phyloP scores from a whole-genome alignment of 2,888 invertebrate species.

The Drosophila nigritarsus region DNA sequence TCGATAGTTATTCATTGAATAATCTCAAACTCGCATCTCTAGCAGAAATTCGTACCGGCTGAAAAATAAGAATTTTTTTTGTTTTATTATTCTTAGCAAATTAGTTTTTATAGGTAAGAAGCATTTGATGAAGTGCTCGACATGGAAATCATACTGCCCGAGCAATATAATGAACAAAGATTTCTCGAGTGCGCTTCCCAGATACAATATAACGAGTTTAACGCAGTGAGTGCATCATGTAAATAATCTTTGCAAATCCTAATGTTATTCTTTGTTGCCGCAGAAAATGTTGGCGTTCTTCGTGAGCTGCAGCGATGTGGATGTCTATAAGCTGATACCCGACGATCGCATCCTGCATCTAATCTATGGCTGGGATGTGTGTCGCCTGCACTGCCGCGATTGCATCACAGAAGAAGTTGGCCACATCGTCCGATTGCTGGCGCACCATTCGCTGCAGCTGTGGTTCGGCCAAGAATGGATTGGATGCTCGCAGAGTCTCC shows the following conservation, averaged over 20 bases:
- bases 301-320: constrained; percentile 69
- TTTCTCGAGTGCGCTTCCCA: constrained; percentile 67
- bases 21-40: constrained; percentile 18
- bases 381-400: constrained; percentile 54
- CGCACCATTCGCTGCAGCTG: constrained; percentile 76
- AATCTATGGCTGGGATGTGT: constrained; percentile 78
- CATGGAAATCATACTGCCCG: constrained; percentile 79
- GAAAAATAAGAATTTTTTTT: constrained; percentile 7
- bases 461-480: constrained; percentile 81
- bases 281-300: constrained; percentile 73
- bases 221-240: constrained; percentile 62
- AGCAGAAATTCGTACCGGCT: constrained; percentile 29
- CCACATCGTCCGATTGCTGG: constrained; percentile 63
- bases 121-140: constrained; percentile 5
- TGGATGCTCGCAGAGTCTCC: constrained; percentile 49
- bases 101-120: neutral
- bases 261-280: constrained; percentile 8
- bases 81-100: constrained; percentile 1
- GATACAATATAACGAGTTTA: constrained; percentile 78
- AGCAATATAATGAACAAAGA: constrained; percentile 60
- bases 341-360: constrained; percentile 74
- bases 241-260: neutral
- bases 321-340: constrained; percentile 72
- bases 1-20: constrained; percentile 21
- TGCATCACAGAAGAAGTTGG: constrained; percentile 44